Base-by-base conservation (phyloP, 2,113 vertebrate species). In the Solea senegalensis region DNA sequence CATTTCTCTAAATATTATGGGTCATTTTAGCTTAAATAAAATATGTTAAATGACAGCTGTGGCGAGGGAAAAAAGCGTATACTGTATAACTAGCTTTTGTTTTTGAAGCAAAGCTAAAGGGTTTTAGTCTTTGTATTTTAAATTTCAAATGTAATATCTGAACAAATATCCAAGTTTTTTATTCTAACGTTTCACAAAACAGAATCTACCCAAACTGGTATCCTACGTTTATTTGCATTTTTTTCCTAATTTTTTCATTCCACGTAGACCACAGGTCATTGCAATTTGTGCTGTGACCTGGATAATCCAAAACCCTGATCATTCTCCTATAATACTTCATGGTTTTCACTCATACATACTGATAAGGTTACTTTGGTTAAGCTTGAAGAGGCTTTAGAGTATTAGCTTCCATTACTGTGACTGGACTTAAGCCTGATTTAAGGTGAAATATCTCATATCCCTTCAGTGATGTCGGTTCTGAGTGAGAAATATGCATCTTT, bases 361-460 rank as follows among this genome's bases (percentile, higher is more conserved):
- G 70, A 82, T 78, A 71, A 68, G 71, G 60, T 78, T 85, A 58
- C 70, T 64, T 76, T 57, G 61, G 64, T 21, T 56, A 69, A 72
- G 50, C 64, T 65, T 49, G 40, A 69, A 21, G 63, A 75, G 51
- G 80, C 54, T 74, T 80, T 70, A 62, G 57, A 61, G 67, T 63
- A 80, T 83, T 80, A 71, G 49, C 64, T 72, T 51, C 21, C 39
- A 70, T 69, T 78, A 52, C 72, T 53, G 54, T 49, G 34, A 81
- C 66, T 78, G 63, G 52, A 69, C 61, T 76, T 60, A 78, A 73
- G 60, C 58, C 77, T 55, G 56, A 77, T 86, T 84, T 74, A 64
- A 9, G 40, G 55, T 6, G 5, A 69, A 65, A 64, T 59, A 71
- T 79, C 68, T 82, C 7, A 78, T 61, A 83, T 85, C 80, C 76